These are phyloP conservation scores for Caenorhabditis sp. DNA, from an alignment of 2,888 invertebrate genomes.

Conservation along the genomic window DNA sequence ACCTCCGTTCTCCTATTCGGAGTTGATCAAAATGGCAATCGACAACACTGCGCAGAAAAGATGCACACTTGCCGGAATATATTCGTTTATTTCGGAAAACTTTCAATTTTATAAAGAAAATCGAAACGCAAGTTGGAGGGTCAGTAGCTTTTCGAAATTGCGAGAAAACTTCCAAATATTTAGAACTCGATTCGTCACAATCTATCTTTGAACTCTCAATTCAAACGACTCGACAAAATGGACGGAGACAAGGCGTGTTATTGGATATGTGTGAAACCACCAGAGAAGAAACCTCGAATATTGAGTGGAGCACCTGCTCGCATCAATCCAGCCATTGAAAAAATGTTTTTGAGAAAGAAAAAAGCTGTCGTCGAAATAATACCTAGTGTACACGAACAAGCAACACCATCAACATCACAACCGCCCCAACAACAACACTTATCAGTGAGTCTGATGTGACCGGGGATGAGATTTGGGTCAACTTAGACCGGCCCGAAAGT, in stretches of 20 bases:
- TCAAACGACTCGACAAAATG: conserved; percentile 41
- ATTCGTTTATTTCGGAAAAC: conserved; percentile 42
- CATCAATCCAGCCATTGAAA: conserved; percentile 45
- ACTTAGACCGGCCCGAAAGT: no score
- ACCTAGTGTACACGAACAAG: not conserved
- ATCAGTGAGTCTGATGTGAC: not conserved
- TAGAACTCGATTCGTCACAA: conserved; percentile 60
- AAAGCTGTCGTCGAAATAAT: not conserved
- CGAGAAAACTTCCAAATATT: not conserved
- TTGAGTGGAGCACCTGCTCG: conserved; percentile 34
- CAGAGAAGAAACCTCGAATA: conserved; percentile 36
- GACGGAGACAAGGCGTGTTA: conserved; percentile 46
- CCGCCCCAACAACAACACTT: not conserved
- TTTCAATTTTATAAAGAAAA: conserved; percentile 47
- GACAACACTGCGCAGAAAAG: conserved; percentile 29
- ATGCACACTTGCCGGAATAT: conserved; percentile 51
- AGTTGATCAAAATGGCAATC: conserved; percentile 49
- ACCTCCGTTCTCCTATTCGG: conserved; percentile 48
- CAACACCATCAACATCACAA: not conserved
- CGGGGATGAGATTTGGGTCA: no score
- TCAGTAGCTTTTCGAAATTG: conserved; percentile 17
- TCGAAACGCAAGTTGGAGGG: conserved; percentile 50
- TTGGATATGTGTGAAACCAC: conserved; percentile 46
- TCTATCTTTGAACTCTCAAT: conserved; percentile 52
- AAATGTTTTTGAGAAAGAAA: conserved; percentile 29